Conservation (phyloP, 2,888 invertebrate species). For the Sinelater perroti region DNA sequence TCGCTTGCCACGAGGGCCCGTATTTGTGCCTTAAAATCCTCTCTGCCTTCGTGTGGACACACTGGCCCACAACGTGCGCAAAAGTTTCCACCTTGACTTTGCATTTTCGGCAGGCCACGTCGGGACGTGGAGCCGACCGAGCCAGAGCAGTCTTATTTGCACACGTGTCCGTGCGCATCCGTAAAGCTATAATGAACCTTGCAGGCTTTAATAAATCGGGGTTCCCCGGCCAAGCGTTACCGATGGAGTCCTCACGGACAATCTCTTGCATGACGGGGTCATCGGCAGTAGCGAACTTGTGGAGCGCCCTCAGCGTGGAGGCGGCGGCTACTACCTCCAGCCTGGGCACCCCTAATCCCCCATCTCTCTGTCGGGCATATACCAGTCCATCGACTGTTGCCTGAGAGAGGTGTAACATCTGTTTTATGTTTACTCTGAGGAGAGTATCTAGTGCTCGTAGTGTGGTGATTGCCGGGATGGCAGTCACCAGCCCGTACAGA, state of each 20-base stretch:
- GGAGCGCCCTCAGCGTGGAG: constrained; percentile 25
- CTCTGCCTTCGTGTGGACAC: no score
- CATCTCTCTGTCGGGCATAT: constrained; percentile 48
- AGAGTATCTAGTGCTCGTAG: constrained; percentile 45
- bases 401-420: constrained; percentile 48
- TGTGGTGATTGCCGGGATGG: constrained; percentile 39
- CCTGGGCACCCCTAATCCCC: constrained; percentile 50
- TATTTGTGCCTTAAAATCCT: no score
- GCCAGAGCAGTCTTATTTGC: constrained; percentile 44
- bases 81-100: constrained; percentile 47
- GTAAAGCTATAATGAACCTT: constrained; percentile 46
- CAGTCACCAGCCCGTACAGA: constrained; percentile 53
- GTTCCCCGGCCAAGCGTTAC: constrained; percentile 45
- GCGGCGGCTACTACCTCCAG: constrained; percentile 41
- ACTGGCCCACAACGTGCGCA: no score
- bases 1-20: no score
- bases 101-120: constrained; percentile 48
- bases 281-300: constrained; percentile 26
- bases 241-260: constrained; percentile 41
- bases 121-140: constrained; percentile 42
- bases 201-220: constrained; percentile 46
- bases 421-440: constrained; percentile 44
- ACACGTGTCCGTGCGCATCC: constrained; percentile 48
- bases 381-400: constrained; percentile 44
- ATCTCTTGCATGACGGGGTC: constrained; percentile 45